A percentile compares a stretch with the other conserved stretches of the same genome.
Conservation (phyloP, 2,113 vertebrate genomes). For the Ochotona princeps region DNA sequence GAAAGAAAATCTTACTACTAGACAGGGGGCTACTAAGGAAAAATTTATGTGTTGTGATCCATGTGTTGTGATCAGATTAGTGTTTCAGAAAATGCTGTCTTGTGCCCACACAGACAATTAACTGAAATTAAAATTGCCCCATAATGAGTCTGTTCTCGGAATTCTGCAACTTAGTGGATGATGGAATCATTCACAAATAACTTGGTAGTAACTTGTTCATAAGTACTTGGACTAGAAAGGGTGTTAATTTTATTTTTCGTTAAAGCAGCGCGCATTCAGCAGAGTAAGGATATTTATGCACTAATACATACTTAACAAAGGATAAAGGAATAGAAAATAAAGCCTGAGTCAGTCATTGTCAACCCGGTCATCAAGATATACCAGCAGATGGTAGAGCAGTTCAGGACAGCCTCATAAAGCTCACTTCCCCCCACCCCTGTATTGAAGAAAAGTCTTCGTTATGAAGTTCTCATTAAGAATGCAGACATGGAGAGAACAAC, state of each 20-base stretch:
- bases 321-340: neutral
- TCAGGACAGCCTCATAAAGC: neutral
- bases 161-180: neutral
- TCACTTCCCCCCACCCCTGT: neutral
- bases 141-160: neutral
- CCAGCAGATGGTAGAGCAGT: neutral
- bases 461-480: neutral
- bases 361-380: neutral
- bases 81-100: neutral
- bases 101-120: neutral
- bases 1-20: neutral
- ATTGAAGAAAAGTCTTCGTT: neutral
- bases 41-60: neutral
- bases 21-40: neutral
- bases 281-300: neutral
- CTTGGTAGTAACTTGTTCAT: neutral
- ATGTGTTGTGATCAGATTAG: neutral
- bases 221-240: neutral
- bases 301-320: neutral
- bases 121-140: neutral
- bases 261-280: neutral
- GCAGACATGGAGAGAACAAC: neutral
- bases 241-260: neutral
- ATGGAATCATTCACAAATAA: neutral
- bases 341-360: neutral